phyloP scores from a whole-genome alignment of 2,113 vertebrate genomes.

The Myocastor coypus region DNA sequence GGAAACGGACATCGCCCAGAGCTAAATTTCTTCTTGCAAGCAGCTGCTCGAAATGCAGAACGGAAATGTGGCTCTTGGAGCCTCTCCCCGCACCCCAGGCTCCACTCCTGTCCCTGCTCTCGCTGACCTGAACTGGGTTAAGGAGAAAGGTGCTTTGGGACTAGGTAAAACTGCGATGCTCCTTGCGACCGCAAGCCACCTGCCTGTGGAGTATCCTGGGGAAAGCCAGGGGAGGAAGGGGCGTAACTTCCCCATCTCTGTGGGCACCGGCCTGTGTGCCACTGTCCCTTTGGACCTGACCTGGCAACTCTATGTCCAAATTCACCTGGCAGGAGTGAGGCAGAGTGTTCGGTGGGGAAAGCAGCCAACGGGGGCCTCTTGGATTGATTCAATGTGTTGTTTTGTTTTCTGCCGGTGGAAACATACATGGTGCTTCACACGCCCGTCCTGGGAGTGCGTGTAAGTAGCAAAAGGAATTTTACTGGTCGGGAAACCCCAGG shows the following conservation, averaged over 20 bases:
- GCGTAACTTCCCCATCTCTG: background rate
- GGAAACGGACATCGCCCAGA: background rate
- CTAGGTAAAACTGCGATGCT: background rate
- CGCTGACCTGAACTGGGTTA: background rate
- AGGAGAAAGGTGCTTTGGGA: background rate
- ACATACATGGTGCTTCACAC: background rate
- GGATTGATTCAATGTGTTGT: background rate
- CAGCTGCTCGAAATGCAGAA: background rate
- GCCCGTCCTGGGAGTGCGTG: background rate
- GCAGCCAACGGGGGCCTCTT: background rate
- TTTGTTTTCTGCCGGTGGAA: background rate
- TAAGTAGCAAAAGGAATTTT: background rate
- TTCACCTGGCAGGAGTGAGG: background rate
- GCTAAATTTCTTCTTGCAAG: background rate
- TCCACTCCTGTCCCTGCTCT: background rate
- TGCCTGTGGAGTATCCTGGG: background rate
- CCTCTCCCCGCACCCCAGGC: accelerated
- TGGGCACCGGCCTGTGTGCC: too few relatives aligned
- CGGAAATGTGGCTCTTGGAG: background rate
- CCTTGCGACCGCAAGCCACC: background rate
- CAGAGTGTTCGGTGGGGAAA: background rate
- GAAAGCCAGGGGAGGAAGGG: background rate
- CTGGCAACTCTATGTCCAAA: background rate
- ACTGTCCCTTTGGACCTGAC: background rate
- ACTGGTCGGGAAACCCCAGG: background rate